Conservation (phyloP, 2,888 invertebrate species). For the Ferrisia virgata region DNA sequence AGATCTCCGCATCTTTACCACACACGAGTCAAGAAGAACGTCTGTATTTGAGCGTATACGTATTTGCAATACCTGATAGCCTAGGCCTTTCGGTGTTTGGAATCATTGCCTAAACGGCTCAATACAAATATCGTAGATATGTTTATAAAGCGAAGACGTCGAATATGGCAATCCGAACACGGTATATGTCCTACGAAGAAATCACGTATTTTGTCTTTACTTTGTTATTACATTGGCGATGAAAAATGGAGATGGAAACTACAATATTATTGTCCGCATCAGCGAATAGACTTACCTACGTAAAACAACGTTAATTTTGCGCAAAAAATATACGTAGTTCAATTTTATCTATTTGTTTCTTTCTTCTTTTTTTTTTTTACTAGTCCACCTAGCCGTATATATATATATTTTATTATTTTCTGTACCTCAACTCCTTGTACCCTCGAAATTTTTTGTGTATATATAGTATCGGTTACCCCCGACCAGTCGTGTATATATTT, state of each 20-base stretch:
- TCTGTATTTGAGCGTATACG: background rate
- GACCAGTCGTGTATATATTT: background rate
- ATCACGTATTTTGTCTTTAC: background rate
- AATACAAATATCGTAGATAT: too few species aligned
- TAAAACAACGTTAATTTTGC: background rate
- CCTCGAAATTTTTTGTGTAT: too few species aligned
- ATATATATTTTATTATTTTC: background rate
- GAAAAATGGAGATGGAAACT: conserved; percentile 44
- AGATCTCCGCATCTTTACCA: background rate
- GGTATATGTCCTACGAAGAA: conserved; percentile 1
- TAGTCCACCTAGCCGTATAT: background rate
- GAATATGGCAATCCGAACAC: conserved; percentile 40
- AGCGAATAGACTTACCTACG: conserved; percentile 33
- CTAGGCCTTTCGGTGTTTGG: too few species aligned
- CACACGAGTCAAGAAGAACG: background rate
- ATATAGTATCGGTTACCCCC: background rate
- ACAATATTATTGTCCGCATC: conserved; percentile 16
- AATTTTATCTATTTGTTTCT: background rate
- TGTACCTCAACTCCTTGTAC: background rate
- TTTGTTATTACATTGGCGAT: conserved; percentile 37
- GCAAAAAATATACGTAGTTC: background rate
- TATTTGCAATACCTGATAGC: too few species aligned
- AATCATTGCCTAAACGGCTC: background rate
- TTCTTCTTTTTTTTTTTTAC: background rate
- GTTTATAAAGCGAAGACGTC: conserved; percentile 38